phyloP scores from a whole-genome alignment of 2,797 vertebrate species.

The Crenuchus spilurus region DNA sequence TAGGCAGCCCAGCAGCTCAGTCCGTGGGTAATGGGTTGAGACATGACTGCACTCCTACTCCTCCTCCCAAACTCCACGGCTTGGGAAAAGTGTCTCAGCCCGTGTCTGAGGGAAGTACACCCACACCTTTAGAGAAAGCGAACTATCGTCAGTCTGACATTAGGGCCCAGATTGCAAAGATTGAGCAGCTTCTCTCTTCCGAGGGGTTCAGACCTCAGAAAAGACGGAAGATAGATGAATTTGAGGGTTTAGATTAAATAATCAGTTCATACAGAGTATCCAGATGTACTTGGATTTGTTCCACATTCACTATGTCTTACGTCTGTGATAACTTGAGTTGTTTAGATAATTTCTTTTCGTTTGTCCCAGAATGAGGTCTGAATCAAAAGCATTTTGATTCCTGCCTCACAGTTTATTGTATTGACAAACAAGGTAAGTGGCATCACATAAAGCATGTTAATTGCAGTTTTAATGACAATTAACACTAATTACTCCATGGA shows the following conservation, averaged over 20 bases:
- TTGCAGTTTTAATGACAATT: slow-evolving; percentile 81
- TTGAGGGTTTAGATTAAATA: background rate
- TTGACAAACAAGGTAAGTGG: slow-evolving; percentile 40
- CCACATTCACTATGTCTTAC: background rate
- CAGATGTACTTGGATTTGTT: background rate
- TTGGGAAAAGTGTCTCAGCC: slow-evolving; percentile 27
- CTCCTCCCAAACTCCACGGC: slow-evolving; percentile 2
- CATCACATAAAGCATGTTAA: slow-evolving; percentile 55
- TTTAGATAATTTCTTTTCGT: background rate
- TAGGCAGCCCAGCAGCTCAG: slow-evolving; percentile 34
- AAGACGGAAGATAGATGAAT: slow-evolving; percentile 26
- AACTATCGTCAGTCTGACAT: slow-evolving; percentile 63
- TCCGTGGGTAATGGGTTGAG: slow-evolving; percentile 50
- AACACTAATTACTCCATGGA: slow-evolving; percentile 82
- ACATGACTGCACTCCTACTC: slow-evolving; percentile 54
- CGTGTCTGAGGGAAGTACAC: slow-evolving; percentile 39
- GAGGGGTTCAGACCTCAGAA: slow-evolving; percentile 61
- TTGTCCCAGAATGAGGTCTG: slow-evolving; percentile 6
- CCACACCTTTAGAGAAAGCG: slow-evolving; percentile 60
- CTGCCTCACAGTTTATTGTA: slow-evolving; percentile 20
- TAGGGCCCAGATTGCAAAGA: slow-evolving; percentile 71
- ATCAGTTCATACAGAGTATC: background rate
- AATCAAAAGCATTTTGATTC: slow-evolving; percentile 6
- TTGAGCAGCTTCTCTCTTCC: slow-evolving; percentile 68
- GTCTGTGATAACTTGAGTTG: background rate